Evolutionary conservation across 2,113 vertebrate species (phyloP), one percentile per base, ranked within the genome.

Genomic region (Psittacula cyanocephala): DNA sequence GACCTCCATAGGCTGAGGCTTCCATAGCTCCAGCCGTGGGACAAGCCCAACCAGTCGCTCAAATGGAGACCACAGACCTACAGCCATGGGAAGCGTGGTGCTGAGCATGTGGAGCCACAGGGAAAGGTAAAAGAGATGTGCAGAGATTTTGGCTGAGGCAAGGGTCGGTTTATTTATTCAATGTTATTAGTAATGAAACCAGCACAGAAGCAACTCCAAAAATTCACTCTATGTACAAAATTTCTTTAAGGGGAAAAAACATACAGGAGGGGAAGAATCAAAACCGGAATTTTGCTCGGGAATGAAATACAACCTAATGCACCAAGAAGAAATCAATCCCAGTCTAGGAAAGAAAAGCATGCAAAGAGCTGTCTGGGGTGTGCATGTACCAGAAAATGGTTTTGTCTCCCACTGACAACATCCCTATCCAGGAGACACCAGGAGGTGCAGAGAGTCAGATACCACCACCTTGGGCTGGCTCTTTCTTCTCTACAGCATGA

Each of bases 381-480:
- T 71, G 31, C 25, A n/a, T 4, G 17, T 18, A 44, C 11, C 64
- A 71, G 37, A 25, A 88, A 41, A 78, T 19, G 8, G 6, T 10
- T 68, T 41, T 83, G 7, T 19, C 18, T 76, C 17, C 17, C 8
- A 12, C 3, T 39, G 11, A 39, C 57, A 17, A 44, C 24, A 17
- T 4, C 16, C 9, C 9, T 2, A 1, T 29, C 25, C 60, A 37
- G 52, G n/a, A 65, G 57, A 64, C 47, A 46, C 12, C 8, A 22
- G 31, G 62, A n/a, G 31, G 19, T 16, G 23, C 37, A 57, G 60
- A 81, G 35, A 18, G 10, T 2, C 55, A 39, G 50, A 25, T 4
- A 17, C 43, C 1, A 1, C 6, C 17, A 12, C 13, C 17, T 74
- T 1, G 1, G 28, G 46, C 17, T 12, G 17, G 25, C 22, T 84